A percentile compares a stretch with the other conserved stretches of the same genome.
phyloP scores from a whole-genome alignment of 2,888 invertebrate species.

The Bombylius major region DNA sequence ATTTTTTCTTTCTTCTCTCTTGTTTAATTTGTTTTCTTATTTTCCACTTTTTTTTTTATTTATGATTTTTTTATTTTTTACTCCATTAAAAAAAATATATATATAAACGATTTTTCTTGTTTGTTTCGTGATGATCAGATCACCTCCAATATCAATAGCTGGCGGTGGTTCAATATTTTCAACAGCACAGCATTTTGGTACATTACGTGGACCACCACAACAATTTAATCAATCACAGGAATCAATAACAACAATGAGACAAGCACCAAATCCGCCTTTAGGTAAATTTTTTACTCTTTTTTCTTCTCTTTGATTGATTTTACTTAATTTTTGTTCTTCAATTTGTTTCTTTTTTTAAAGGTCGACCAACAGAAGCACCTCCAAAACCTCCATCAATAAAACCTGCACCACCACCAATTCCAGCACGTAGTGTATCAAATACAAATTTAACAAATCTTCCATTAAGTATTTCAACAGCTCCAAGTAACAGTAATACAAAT shows the following conservation, averaged over 20 bases:
- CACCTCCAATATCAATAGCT: slow-evolving; percentile 30
- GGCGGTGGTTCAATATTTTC: slow-evolving; percentile 27
- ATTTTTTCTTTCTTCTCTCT: slow-evolving; percentile 2
- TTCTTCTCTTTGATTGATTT: too few species aligned
- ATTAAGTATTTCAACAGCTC: slow-evolving; percentile 17
- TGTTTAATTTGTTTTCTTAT: neutral
- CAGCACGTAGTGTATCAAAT: slow-evolving; percentile 35
- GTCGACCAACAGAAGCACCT: slow-evolving; percentile 32
- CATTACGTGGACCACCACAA: slow-evolving; percentile 31
- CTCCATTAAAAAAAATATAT: too few species aligned
- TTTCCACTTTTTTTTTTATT: neutral
- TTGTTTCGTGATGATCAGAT: slow-evolving; percentile 19
- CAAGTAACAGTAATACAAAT: slow-evolving; percentile 14
- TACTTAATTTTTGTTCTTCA: neutral
- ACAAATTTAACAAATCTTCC: slow-evolving; percentile 30
- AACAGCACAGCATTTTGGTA: slow-evolving; percentile 33
- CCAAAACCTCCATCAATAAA: slow-evolving; percentile 31
- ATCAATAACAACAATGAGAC: slow-evolving; percentile 23
- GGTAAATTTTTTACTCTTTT: slow-evolving; percentile 19
- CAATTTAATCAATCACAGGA: slow-evolving; percentile 27
- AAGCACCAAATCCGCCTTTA: slow-evolving; percentile 33
- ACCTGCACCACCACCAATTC: slow-evolving; percentile 37
- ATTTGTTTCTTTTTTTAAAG: slow-evolving; percentile 15
- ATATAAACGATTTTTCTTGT: neutral
- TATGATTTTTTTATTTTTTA: neutral